Conservation (phyloP, 2,113 vertebrate species). For the Alouatta palliata region DNA sequence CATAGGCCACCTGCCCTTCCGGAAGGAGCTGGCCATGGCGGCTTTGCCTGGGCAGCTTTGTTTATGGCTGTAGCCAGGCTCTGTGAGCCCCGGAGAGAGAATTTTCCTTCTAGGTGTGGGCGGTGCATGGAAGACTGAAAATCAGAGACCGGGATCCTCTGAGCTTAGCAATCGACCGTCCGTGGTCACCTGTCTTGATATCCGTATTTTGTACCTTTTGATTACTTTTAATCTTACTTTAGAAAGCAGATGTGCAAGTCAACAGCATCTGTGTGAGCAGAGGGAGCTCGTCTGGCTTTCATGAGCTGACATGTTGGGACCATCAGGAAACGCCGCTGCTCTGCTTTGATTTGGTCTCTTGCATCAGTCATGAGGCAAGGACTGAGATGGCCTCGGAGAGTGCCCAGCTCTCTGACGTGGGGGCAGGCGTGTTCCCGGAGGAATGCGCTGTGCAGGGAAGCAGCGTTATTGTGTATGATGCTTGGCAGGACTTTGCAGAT, state of each 20-base stretch:
- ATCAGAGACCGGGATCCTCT: background rate
- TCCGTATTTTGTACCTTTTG: background rate
- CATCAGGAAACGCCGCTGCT: background rate
- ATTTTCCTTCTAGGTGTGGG: background rate
- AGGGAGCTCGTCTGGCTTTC: background rate
- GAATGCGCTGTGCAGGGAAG: background rate
- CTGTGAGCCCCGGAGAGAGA: background rate
- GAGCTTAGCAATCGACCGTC: background rate
- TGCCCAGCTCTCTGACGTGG: background rate
- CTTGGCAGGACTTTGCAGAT: background rate
- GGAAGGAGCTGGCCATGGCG: background rate
- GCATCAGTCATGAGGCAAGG: background rate
- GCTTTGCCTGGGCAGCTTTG: background rate
- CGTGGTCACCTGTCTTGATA: background rate
- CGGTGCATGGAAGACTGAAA: background rate
- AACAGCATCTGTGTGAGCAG: background rate
- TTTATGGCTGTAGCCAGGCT: background rate
- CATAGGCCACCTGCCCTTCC: background rate
- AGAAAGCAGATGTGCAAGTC: background rate
- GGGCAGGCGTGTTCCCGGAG: slow-evolving; percentile 1
- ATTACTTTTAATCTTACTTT: background rate
- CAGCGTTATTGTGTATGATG: slow-evolving; percentile 45
- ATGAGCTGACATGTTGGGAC: background rate
- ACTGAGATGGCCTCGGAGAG: background rate
- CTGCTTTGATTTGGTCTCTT: background rate